Conservation (phyloP, 2,888 invertebrate genomes). For the Drosophila imparisetae region DNA sequence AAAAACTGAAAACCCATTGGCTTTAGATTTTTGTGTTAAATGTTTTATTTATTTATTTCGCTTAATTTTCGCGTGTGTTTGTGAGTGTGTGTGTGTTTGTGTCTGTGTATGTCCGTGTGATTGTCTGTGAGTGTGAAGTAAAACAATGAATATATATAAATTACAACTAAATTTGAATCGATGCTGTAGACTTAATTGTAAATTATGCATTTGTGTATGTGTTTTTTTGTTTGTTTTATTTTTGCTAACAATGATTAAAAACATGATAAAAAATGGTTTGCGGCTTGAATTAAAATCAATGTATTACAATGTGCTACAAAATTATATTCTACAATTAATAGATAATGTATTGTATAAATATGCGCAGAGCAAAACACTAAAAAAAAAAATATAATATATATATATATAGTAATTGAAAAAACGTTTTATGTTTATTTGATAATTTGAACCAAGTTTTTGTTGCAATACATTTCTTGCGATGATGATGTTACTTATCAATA, state of each 20-base stretch:
- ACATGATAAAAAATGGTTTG: constrained; percentile 54
- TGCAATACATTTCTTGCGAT: constrained; percentile 50
- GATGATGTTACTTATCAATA: constrained; percentile 31
- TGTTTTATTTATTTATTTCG: constrained; percentile 75
- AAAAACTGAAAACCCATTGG: constrained; percentile 19
- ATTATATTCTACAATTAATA: constrained; percentile 65
- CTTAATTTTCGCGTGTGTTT: constrained; percentile 45
- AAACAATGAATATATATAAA: constrained; percentile 62
- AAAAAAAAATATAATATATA: constrained; percentile 31
- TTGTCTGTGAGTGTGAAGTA: constrained; percentile 13
- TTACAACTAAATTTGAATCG: constrained; percentile 69
- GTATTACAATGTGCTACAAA: constrained; percentile 53
- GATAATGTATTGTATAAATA: constrained; percentile 61
- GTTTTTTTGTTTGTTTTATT: constrained; percentile 33
- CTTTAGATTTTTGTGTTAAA: constrained; percentile 61
- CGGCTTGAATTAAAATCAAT: constrained; percentile 59
- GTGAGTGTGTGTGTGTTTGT: constrained; percentile 26
- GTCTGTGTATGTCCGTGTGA: constrained; percentile 31
- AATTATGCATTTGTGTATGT: constrained; percentile 65
- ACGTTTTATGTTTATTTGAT: constrained; percentile 42
- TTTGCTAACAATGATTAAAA: constrained; percentile 54
- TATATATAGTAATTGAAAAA: constrained; percentile 36
- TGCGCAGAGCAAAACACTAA: constrained; percentile 61
- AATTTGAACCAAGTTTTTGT: constrained; percentile 54
- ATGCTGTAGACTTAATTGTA: constrained; percentile 64